A percentile compares a stretch with the other conserved stretches of the same genome.
phyloP scores from a whole-genome alignment of 2,888 invertebrate species.

The Anthrax anthrax region DNA sequence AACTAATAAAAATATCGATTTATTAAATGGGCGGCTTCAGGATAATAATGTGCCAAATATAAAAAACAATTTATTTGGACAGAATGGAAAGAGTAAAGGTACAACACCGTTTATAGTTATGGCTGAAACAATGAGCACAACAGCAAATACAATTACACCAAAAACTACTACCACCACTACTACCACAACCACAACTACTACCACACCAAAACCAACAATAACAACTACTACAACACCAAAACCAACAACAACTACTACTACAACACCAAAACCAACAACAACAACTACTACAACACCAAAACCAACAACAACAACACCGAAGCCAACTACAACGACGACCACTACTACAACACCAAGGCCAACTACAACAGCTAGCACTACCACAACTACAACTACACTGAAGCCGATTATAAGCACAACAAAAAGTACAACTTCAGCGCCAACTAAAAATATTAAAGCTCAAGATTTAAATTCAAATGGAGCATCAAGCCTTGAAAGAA shows the following conservation, averaged over 20 bases:
- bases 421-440: conserved; percentile 14
- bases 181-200: not conserved
- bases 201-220: not conserved
- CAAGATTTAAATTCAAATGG: not conserved
- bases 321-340: conserved; percentile 11
- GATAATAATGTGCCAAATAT: conserved; percentile 12
- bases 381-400: conserved; percentile 9
- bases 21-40: conserved; percentile 8
- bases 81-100: conserved; percentile 5
- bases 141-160: not conserved
- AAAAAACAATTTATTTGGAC: conserved; percentile 8
- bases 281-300: not conserved
- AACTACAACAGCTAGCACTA: conserved; percentile 4
- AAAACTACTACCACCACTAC: not conserved
- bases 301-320: conserved; percentile 3
- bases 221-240: conserved; percentile 6
- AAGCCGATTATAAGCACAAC: conserved; percentile 12
- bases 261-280: conserved; percentile 3
- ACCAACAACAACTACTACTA: conserved; percentile 5
- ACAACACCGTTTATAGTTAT: conserved; percentile 8
- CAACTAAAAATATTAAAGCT: not conserved
- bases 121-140: conserved; percentile 6
- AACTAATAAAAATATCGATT: conserved; percentile 1
- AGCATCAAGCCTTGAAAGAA: conserved; percentile 6
- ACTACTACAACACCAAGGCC: conserved; percentile 10